Conservation (phyloP, 2,888 invertebrate species). For the Leptothorax acervorum region DNA sequence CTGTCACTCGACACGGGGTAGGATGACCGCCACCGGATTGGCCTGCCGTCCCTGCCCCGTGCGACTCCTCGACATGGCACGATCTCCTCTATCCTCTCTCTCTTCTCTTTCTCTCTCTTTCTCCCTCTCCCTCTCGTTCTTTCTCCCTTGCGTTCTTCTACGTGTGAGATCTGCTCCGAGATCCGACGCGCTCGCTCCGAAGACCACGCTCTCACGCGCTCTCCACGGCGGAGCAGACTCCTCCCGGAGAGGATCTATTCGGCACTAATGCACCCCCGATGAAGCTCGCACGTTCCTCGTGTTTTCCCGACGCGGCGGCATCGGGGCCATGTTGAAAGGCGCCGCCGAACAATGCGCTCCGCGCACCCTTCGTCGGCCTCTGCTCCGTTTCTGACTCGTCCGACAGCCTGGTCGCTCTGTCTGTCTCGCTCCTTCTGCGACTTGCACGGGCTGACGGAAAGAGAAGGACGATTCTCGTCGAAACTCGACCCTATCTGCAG, state of each 20-base stretch:
- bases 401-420: slow-evolving; percentile 13
- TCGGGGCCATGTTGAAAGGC: slow-evolving; percentile 70
- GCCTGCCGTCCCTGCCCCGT: slow-evolving; percentile 44
- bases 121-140: slow-evolving; percentile 5
- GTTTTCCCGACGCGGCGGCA: slow-evolving; percentile 43
- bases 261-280: slow-evolving; percentile 19
- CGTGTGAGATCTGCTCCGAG: background rate
- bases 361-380: slow-evolving; percentile 51
- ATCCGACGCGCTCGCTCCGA: background rate
- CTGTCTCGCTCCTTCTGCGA: slow-evolving; percentile 13
- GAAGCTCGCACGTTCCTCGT: slow-evolving; percentile 60
- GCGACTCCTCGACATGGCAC: slow-evolving; percentile 29
- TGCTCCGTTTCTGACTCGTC: slow-evolving; percentile 18
- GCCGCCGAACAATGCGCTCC: slow-evolving; percentile 54
- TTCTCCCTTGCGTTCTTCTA: background rate
- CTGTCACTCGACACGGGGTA: slow-evolving; percentile 80
- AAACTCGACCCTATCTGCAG: slow-evolving; percentile 57
- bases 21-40: slow-evolving; percentile 65
- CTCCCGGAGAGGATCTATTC: background rate
- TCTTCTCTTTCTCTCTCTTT: slow-evolving; percentile 2
- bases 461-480: slow-evolving; percentile 57
- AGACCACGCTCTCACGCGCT: background rate
- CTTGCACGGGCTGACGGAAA: background rate
- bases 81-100: background rate
- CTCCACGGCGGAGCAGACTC: background rate